Evolutionary conservation across 2,113 vertebrate genomes (phyloP).

Genomic region (Nibea coibor): DNA sequence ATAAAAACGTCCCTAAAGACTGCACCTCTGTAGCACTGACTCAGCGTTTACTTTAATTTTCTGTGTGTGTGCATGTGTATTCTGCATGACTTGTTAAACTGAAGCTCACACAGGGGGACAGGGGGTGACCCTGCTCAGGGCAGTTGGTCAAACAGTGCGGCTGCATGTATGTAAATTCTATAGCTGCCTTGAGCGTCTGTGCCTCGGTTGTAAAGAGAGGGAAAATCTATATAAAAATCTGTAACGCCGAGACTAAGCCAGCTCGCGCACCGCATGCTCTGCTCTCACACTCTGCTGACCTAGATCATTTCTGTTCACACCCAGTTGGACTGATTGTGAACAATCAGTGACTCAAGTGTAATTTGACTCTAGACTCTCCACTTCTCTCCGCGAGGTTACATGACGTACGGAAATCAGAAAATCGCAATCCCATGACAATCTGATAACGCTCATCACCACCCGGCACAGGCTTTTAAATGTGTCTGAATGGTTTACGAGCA

Average conservation of each 20-base stretch:
- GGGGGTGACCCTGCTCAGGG: conserved; percentile 29
- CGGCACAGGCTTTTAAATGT: background rate
- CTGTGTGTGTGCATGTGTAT: conserved; percentile 14
- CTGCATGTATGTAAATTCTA: conserved; percentile 25
- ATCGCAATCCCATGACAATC: background rate
- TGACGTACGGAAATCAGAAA: background rate
- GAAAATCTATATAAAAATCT: conserved; percentile 58
- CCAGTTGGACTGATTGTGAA: conserved; percentile 31
- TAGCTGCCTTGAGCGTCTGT: conserved; percentile 1
- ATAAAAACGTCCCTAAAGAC: background rate
- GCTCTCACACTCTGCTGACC: conserved; percentile 45
- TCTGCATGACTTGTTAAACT: conserved; percentile 42
- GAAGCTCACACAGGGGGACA: conserved; percentile 22
- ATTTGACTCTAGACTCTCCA: background rate
- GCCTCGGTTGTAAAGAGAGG: conserved; percentile 23
- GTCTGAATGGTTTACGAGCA: background rate
- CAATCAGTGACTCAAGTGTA: conserved; percentile 35
- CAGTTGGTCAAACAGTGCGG: conserved; percentile 15
- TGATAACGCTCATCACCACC: background rate
- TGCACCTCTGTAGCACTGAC: background rate
- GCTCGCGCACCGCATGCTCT: conserved; percentile 4
- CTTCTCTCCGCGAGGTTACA: background rate
- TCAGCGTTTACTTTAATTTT: conserved; percentile 8
- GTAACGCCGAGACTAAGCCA: background rate
- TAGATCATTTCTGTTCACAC: conserved; percentile 56